Conservation (phyloP, 2,113 vertebrate genomes). For the Ammodramus savannarum region DNA sequence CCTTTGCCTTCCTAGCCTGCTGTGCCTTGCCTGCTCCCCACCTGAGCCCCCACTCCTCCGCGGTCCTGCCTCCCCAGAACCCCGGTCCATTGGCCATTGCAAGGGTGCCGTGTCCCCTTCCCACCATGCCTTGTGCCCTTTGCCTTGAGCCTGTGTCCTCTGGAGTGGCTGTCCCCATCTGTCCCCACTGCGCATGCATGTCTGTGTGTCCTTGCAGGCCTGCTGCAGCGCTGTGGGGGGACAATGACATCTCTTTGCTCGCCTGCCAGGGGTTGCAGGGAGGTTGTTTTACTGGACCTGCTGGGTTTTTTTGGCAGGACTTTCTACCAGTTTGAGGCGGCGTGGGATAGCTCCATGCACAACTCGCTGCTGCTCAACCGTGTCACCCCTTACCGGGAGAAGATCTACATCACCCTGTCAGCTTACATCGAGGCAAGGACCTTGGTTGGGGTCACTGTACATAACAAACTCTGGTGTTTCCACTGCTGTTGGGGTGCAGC, state of each 20-base stretch:
- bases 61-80: background rate
- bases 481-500: background rate
- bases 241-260: background rate
- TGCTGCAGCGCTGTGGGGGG: background rate
- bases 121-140: background rate
- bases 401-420: constrained; percentile 97
- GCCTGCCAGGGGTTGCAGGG: background rate
- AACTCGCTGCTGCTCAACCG: constrained; percentile 94
- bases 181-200: constrained; percentile 16
- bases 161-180: constrained; percentile 33
- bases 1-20: background rate
- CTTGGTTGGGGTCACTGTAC: background rate
- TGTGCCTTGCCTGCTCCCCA: constrained; percentile 8
- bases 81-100: background rate
- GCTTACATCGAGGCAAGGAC: constrained; percentile 91
- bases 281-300: background rate
- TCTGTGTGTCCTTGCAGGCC: constrained; percentile 27
- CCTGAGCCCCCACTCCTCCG: background rate
- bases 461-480: background rate
- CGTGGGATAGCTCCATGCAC: constrained; percentile 99
- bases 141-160: constrained; percentile 29
- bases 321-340: constrained; percentile 92
- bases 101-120: background rate
- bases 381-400: constrained; percentile 94
- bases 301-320: constrained; percentile 76